These are phyloP conservation scores for Diabrotica balteata DNA, from an alignment of 2,888 invertebrate genomes.

Conservation along the genomic window DNA sequence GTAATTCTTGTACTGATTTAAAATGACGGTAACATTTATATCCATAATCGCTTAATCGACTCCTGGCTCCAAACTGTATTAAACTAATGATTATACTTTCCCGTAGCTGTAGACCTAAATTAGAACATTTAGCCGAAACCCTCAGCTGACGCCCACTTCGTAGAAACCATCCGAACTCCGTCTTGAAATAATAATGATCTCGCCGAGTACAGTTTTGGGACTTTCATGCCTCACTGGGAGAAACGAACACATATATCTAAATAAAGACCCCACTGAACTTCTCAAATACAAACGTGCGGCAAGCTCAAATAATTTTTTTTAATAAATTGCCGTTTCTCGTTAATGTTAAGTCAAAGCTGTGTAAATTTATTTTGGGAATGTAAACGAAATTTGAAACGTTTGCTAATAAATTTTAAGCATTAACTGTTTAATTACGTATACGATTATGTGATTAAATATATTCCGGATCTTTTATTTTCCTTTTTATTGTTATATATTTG, in stretches of 20 bases:
- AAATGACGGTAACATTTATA: neutral
- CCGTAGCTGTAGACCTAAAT: slow-evolving; percentile 1
- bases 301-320: too few species aligned
- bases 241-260: slow-evolving; percentile 1
- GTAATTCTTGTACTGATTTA: too few species aligned
- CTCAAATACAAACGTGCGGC: too few species aligned
- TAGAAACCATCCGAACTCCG: slow-evolving; percentile 8
- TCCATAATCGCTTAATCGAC: neutral
- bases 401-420: too few species aligned
- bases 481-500: too few species aligned
- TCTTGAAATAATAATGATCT: slow-evolving; percentile 24
- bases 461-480: too few species aligned
- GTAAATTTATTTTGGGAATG: too few species aligned
- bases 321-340: too few species aligned
- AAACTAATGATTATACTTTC: slow-evolving; percentile 1
- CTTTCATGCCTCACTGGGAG: neutral
- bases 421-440: too few species aligned
- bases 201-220: neutral
- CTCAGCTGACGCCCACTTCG: slow-evolving; percentile 12
- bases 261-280: neutral
- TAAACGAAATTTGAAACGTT: too few species aligned
- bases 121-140: slow-evolving; percentile 12
- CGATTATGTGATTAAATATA: too few species aligned
- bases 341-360: too few species aligned
- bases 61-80: neutral